A percentile compares a stretch with the other conserved stretches of the same genome.
Evolutionary conservation across 2,797 vertebrate genomes (phyloP).

Genomic region (Dromococcyx pavoninus): DNA sequence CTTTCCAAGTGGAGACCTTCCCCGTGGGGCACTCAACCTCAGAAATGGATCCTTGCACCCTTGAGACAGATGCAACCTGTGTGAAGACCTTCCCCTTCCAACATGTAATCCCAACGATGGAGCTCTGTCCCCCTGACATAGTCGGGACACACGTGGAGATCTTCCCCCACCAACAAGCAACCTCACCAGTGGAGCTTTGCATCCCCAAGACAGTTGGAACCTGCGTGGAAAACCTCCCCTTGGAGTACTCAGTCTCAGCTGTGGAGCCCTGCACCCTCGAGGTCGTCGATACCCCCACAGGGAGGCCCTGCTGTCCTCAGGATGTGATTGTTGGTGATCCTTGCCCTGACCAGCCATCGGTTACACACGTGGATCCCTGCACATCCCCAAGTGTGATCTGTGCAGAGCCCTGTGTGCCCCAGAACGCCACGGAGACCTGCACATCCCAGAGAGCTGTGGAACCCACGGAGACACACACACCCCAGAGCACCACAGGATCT

Average conservation of each 20-base stretch:
- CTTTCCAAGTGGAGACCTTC: background rate
- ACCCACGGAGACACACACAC: background rate
- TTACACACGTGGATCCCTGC: background rate
- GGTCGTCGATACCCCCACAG: background rate
- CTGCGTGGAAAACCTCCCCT: background rate
- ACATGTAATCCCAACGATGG: fast-evolving
- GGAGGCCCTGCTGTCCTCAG: background rate
- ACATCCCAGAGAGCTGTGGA: background rate
- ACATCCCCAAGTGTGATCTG: fast-evolving
- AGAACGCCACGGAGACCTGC: fast-evolving
- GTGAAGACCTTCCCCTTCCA: fast-evolving
- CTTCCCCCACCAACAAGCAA: background rate
- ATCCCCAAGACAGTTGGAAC: fast-evolving
- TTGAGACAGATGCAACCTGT: background rate
- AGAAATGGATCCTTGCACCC: background rate
- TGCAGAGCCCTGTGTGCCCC: fast-evolving
- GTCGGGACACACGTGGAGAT: background rate
- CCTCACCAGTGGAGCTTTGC: background rate
- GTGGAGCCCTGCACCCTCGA: background rate
- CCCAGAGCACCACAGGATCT: background rate
- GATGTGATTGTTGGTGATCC: fast-evolving
- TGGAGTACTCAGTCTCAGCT: fast-evolving
- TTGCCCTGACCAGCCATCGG: fast-evolving
- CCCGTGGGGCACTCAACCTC: fast-evolving
- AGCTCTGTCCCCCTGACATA: background rate